Evolutionary conservation across 1,140 invertebrate genomes (phyloP).

Genomic region (Macrobrachium nipponense): DNA sequence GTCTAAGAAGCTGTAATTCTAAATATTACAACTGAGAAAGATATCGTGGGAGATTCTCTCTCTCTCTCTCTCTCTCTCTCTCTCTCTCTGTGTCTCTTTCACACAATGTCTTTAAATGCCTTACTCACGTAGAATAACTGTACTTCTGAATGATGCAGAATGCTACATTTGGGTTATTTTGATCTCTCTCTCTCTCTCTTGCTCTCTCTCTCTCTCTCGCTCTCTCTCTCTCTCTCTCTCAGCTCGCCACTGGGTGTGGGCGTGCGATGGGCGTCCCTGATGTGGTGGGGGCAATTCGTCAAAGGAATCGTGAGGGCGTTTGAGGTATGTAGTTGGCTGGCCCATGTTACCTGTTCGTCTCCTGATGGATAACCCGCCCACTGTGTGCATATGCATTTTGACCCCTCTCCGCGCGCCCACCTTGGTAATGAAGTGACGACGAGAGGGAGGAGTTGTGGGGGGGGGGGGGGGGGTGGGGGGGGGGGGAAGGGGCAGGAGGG

Average conservation of each 20-base stretch:
- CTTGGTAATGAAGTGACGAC: background rate
- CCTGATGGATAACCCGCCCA: conserved; percentile 32
- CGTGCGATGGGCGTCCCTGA: conserved; percentile 4
- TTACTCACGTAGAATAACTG: background rate
- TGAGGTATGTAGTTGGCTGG: conserved; percentile 23
- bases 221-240: too few species aligned
- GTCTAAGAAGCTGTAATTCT: too few species aligned
- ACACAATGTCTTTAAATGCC: background rate
- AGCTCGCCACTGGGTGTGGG: background rate
- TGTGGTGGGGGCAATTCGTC: conserved; percentile 32
- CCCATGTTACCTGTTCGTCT: conserved; percentile 45
- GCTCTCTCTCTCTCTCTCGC: too few species aligned
- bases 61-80: conserved; percentile 10
- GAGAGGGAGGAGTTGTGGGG: background rate
- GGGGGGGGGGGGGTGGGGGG: background rate
- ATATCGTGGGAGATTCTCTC: background rate
- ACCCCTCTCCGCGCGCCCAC: conserved; percentile 3
- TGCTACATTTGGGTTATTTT: too few species aligned
- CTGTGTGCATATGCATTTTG: conserved; percentile 16
- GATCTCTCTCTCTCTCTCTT: too few species aligned
- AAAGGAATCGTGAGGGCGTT: conserved; percentile 39
- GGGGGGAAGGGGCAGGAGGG: too few species aligned
- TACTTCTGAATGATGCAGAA: too few species aligned
- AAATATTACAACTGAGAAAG: too few species aligned
- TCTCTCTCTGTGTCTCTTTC: conserved; percentile 14